Base-by-base conservation (phyloP, 2,888 invertebrate species). In the Polydrusus tereticollis region DNA sequence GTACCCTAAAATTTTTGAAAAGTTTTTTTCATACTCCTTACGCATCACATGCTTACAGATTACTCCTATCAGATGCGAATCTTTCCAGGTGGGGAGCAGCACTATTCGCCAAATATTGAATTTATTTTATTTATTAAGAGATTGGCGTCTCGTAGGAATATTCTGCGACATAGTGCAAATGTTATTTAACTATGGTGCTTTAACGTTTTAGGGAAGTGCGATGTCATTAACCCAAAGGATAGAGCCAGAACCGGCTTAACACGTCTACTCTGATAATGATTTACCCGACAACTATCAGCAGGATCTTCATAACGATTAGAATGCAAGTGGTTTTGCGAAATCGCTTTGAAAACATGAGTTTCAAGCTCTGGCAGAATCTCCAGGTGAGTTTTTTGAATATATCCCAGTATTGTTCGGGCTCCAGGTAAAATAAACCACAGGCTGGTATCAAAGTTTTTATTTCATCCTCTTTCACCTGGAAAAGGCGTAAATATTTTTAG, bases 201-300 rank as follows among this genome's bases (percentile, higher is more conserved):
- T n/a, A n/a, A n/a, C n/a, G 29, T 29, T 5, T 29, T 7, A 4
- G 5, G 7, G 7, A 29, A 29, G 7, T 29, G 29, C 29, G 5
- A 29, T 4, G 7, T 5, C 29, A 29, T 29, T 29, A 45, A 45
- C 45, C 18, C 1, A 18, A 45, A 45, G 1, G 2, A 36, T 10
- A 36, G 12, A 2, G 12, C 2, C 12, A 10, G 36, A 10, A 12
- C 7, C 12, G 4, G 10, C 5, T 8, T 36, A 36, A 36, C 12
- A 2, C 36, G 7, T 36, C 4, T 36, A 36, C 10, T 2, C 12
- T 29, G n/a, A n/a, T n/a, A n/a, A n/a, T n/a, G n/a, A 8, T n/a
- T 72, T 79, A 80, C 82, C 79, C 79, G 57, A 78, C 64, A 36
- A 79, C 69, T 29, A 79, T 60, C 1, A 78, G 18, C 23, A 79